Base-by-base conservation (phyloP, 2,113 vertebrate genomes). In the Tonatia bakeri region DNA sequence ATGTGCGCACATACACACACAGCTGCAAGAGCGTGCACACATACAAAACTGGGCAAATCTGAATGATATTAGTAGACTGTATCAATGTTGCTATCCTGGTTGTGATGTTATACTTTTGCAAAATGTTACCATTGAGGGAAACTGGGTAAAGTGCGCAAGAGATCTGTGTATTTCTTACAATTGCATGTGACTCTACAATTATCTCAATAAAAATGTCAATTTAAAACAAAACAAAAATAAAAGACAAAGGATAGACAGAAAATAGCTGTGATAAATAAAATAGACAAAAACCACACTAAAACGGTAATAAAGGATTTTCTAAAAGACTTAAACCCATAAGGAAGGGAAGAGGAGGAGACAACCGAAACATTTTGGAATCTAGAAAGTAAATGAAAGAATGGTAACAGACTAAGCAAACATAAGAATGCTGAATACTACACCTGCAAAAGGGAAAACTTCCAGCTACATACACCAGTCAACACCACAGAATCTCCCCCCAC, bases 171-270 rank as follows among this genome's bases (percentile, higher is more conserved):
- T 69, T 87, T 83, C 54, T 45, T 76, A 38, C 50, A 61, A 88
- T 36, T 88, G 16, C n/a, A 36, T 40, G 22, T 67, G n/a, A 75
- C 28, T 76, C 83, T 90, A 75, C 24, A 75, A 81, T 61, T 36
- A 86, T 81, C 43, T 95, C 67, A 95, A 56, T 50, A 65, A 79
- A 96, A 94, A 22, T 72, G 52, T 64, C 84, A 80, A 56, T 56
- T 94, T 50, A 89, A 92, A 96, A 83, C 33, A 90, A 79, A n/a
- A 67, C 64, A 67, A 54, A 9, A 69, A 28, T 31, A 61, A 84
- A 61, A 83, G 24, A 38, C 65, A 92, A 89, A 92, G 15, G 56
- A 36, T 33, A 89, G 38, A 33, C n/a, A 95, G 85, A 86, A 93
- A 93, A 93, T 33, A 89, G 38, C 19, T 83, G 4, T 22, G 77